phyloP scores from a whole-genome alignment of 2,888 invertebrate species.

The Nemoura dubitans region DNA sequence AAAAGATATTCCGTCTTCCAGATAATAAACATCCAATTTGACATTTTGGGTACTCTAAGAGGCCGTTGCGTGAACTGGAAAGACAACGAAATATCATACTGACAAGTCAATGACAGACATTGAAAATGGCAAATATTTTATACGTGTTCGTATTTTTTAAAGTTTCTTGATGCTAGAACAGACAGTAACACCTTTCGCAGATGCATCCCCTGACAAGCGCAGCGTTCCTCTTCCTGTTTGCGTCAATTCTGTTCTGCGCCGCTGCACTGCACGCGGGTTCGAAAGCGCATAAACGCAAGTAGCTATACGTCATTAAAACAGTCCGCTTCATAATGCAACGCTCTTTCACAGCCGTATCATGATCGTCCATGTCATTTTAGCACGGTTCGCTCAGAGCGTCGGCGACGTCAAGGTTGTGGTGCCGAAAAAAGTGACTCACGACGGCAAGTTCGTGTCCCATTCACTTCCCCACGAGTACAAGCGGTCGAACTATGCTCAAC shows the following conservation, averaged over 20 bases:
- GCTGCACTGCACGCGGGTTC: background rate
- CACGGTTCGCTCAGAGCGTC: background rate
- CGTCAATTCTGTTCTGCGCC: background rate
- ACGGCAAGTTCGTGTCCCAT: slow-evolving; percentile 67
- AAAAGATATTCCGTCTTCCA: background rate
- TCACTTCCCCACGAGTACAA: slow-evolving; percentile 33
- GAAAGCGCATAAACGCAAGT: background rate
- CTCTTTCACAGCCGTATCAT: background rate
- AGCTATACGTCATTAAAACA: background rate
- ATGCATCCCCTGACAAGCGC: background rate
- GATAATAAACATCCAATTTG: background rate
- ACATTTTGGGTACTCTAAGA: background rate
- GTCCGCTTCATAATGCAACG: background rate
- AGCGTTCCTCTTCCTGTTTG: background rate
- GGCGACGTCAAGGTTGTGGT: slow-evolving; percentile 66
- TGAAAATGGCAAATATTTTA: background rate
- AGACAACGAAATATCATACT: background rate
- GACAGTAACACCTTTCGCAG: background rate
- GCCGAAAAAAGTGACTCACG: slow-evolving; percentile 69
- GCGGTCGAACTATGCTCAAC: slow-evolving; percentile 9
- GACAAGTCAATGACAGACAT: background rate
- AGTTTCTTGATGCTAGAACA: background rate
- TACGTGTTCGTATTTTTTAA: background rate
- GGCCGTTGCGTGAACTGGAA: background rate
- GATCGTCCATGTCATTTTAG: background rate